Evolutionary conservation across 2,113 vertebrate species (phyloP).

Genomic region (Galeopterus variegatus): DNA sequence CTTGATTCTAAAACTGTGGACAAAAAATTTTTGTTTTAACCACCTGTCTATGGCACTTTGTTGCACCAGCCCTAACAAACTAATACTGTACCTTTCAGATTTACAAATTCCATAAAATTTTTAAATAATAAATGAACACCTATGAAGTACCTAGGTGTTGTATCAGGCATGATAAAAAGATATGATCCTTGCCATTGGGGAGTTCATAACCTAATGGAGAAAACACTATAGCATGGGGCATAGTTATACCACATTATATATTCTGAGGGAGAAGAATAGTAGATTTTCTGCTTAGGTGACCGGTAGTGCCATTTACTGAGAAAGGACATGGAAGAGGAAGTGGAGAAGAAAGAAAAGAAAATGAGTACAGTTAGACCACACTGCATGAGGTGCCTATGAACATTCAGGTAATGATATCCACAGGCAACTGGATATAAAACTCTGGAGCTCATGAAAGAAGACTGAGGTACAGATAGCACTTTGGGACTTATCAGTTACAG

Average conservation of each 20-base stretch:
- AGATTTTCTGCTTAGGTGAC: background rate
- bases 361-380: background rate
- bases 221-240: background rate
- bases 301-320: background rate
- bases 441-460: slow-evolving; percentile 43
- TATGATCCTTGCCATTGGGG: background rate
- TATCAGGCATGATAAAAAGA: slow-evolving; percentile 17
- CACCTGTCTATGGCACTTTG: background rate
- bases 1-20: background rate
- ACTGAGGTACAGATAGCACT: background rate
- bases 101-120: background rate
- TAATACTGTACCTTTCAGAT: slow-evolving; percentile 1
- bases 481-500: background rate
- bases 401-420: background rate
- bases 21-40: slow-evolving; percentile 40
- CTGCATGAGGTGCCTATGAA: background rate
- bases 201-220: background rate
- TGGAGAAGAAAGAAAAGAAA: background rate
- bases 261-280: background rate
- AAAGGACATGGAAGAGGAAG: background rate
- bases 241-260: background rate
- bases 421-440: background rate
- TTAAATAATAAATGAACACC: background rate
- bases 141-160: background rate
- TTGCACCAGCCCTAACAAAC: slow-evolving; percentile 5